These are phyloP conservation scores for Myopa tessellatipennis DNA, from an alignment of 2,888 invertebrate species.

Conservation along the genomic window DNA sequence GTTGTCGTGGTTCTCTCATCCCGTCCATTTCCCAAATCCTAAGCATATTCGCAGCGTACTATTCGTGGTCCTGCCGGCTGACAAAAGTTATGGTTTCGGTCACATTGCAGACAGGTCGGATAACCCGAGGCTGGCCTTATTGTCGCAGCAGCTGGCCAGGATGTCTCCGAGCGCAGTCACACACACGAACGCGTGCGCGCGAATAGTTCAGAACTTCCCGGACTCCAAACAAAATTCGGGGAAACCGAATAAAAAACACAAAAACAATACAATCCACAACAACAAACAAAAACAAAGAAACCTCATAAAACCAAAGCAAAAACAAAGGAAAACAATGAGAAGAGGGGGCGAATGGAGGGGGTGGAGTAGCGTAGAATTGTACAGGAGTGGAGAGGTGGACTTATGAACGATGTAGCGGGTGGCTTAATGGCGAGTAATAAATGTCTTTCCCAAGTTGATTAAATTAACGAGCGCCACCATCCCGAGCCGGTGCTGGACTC, in stretches of 20 bases:
- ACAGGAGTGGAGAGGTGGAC: not conserved
- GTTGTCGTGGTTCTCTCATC: not conserved
- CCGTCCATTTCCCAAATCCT: not conserved
- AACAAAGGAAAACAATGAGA: not conserved
- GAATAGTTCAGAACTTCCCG: not conserved
- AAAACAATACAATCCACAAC: constrained; percentile 19
- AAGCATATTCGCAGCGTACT: not conserved
- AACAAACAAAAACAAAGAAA: not conserved
- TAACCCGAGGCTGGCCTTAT: constrained; percentile 43
- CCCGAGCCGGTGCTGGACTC: not conserved
- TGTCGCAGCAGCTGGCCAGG: constrained; percentile 11
- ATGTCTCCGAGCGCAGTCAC: not conserved
- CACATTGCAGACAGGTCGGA: constrained; percentile 47
- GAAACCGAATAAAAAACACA: constrained; percentile 5
- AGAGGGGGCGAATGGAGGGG: not conserved
- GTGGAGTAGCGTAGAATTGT: no score
- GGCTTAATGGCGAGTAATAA: constrained; percentile 44
- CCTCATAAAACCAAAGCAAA: constrained; percentile 8
- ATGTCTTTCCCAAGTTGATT: constrained; percentile 41
- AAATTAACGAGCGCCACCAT: constrained; percentile 39
- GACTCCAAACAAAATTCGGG: not conserved
- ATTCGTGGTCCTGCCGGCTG: not conserved
- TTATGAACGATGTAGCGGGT: constrained; percentile 39
- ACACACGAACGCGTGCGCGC: not conserved
- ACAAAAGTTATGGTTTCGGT: constrained; percentile 44